A percentile compares a stretch with the other conserved stretches of the same genome.
phyloP scores from a whole-genome alignment of 1,140 invertebrate species.

The Bacillus rossius region DNA sequence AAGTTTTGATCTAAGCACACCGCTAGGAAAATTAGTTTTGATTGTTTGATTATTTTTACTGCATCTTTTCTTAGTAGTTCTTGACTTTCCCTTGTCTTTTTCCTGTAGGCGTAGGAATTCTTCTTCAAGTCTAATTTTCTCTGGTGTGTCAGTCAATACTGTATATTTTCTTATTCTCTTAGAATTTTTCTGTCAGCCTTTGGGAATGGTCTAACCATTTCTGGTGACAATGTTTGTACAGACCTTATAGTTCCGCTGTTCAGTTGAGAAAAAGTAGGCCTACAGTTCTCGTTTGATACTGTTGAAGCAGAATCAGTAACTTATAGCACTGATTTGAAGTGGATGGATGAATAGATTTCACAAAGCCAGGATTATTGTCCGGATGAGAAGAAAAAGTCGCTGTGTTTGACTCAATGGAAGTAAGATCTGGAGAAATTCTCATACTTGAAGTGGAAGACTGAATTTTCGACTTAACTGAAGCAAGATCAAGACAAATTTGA shows the following conservation, averaged over 20 bases:
- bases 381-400: background rate
- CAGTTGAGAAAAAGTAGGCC: background rate
- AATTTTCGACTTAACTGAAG: background rate
- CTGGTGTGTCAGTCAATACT: slow-evolving; percentile 3
- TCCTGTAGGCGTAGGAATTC: background rate
- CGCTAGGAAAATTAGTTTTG: background rate
- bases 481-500: background rate
- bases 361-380: background rate
- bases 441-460: background rate
- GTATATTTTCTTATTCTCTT: background rate
- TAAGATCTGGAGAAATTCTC: background rate
- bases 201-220: background rate
- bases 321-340: no score
- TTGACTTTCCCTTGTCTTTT: background rate
- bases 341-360: no score
- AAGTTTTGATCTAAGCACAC: background rate
- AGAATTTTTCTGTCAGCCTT: background rate
- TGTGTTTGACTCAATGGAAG: background rate
- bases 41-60: background rate
- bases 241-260: background rate
- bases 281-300: background rate
- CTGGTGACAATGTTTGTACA: background rate
- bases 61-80: background rate
- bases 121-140: background rate
- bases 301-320: background rate